Percentiles rank a stretch among this genome's conserved stretches.
phyloP scores from a whole-genome alignment of 2,888 invertebrate species.

The Byasa hedistus region DNA sequence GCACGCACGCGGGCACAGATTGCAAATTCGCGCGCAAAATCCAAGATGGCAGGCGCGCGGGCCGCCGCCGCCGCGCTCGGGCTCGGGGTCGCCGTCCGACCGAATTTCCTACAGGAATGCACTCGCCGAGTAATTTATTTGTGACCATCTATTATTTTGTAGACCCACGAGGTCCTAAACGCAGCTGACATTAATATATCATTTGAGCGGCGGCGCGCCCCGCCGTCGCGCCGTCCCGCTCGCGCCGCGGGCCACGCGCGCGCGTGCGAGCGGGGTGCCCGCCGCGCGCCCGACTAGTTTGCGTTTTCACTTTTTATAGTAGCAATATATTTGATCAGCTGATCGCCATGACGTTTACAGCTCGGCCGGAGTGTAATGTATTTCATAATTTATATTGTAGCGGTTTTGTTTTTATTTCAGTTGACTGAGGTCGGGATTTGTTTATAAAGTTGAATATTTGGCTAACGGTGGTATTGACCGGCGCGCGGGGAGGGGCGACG shows the following conservation, averaged over 20 bases:
- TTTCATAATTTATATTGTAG: conserved; percentile 78
- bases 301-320: conserved; percentile 80
- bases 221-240: conserved; percentile 49
- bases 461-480: conserved; percentile 49
- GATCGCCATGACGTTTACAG: conserved; percentile 78
- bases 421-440: conserved; percentile 73
- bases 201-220: conserved; percentile 72
- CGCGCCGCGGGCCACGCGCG: conserved; percentile 33
- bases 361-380: conserved; percentile 69
- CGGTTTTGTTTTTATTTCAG: conserved; percentile 59
- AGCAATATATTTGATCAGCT: conserved; percentile 80
- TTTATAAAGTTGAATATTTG: conserved; percentile 70
- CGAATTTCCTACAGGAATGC: conserved; percentile 79
- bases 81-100: conserved; percentile 77
- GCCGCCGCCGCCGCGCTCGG: conserved; percentile 74
- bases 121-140: conserved; percentile 77
- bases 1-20: conserved; percentile 66
- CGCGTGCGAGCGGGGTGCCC: conserved; percentile 51
- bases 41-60: conserved; percentile 78
- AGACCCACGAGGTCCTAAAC: conserved; percentile 80
- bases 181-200: conserved; percentile 80
- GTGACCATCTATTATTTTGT: conserved; percentile 80
- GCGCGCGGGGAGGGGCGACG: conserved; percentile 35
- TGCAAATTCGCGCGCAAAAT: conserved; percentile 74
- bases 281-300: conserved; percentile 62